These are phyloP conservation scores for Hofmannophila pseudospretella DNA, from an alignment of 2,888 invertebrate species.

Conservation along the genomic window DNA sequence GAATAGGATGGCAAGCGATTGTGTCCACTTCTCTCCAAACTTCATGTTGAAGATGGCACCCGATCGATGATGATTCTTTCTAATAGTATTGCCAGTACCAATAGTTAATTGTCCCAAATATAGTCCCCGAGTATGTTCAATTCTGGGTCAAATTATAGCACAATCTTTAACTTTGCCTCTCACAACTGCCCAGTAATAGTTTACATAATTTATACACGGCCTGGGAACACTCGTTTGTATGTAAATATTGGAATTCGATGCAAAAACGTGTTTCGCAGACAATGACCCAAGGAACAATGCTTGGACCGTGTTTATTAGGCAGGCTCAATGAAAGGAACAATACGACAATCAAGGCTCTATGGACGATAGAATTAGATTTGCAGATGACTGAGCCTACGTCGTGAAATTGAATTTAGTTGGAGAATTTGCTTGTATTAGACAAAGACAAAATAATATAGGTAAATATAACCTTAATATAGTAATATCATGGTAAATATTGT, in stretches of 20 bases:
- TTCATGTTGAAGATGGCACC: too few species aligned
- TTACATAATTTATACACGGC: slow-evolving; percentile 10
- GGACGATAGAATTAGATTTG: slow-evolving; percentile 3
- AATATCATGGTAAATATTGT: too few species aligned
- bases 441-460: too few species aligned
- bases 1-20: too few species aligned
- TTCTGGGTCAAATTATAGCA: not conserved
- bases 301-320: slow-evolving; percentile 23
- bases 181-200: not conserved
- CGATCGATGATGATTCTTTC: too few species aligned
- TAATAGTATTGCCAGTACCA: too few species aligned
- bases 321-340: slow-evolving; percentile 57
- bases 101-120: too few species aligned
- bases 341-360: slow-evolving; percentile 9
- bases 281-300: slow-evolving; percentile 59
- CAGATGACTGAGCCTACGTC: slow-evolving; percentile 1
- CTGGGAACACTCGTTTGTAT: slow-evolving; percentile 43
- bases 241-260: slow-evolving; percentile 43
- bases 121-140: too few species aligned
- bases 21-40: too few species aligned
- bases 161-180: not conserved
- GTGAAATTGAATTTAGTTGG: not conserved
- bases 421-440: too few species aligned
- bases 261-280: slow-evolving; percentile 41
- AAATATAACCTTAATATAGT: too few species aligned